Conservation (phyloP, 2,888 invertebrate genomes). For the Microdon myrmicae region DNA sequence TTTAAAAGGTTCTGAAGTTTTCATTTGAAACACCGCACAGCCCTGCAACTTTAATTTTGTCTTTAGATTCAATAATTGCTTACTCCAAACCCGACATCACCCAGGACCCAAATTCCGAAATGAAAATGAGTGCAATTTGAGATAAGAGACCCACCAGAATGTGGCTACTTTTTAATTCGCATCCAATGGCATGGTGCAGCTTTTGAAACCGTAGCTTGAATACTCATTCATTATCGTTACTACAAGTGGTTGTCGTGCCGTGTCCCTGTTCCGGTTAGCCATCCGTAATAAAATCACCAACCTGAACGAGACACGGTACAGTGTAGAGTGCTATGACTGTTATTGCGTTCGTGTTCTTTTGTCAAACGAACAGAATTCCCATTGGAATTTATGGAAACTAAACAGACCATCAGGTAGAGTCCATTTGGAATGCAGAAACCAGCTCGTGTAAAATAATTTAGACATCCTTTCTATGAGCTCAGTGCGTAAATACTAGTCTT, state of each 20-base stretch:
- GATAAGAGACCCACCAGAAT: constrained; percentile 9
- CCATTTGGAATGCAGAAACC: too few species aligned
- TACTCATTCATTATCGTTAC: constrained; percentile 36
- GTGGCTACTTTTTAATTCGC: neutral
- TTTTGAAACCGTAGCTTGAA: constrained; percentile 19
- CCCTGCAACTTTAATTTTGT: too few species aligned
- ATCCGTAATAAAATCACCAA: constrained; percentile 15
- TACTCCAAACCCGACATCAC: too few species aligned
- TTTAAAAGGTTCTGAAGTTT: constrained; percentile 9
- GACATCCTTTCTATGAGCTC: too few species aligned
- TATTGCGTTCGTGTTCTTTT: constrained; percentile 11
- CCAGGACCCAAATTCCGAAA: too few species aligned
- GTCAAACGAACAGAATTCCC: too few species aligned
- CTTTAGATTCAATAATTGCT: too few species aligned
- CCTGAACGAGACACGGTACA: constrained; percentile 17
- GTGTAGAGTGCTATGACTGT: constrained; percentile 6
- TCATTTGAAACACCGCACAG: too few species aligned
- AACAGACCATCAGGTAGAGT: too few species aligned
- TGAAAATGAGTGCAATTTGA: constrained; percentile 22
- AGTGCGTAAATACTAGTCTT: too few species aligned
- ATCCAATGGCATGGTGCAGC: constrained; percentile 1
- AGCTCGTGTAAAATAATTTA: too few species aligned
- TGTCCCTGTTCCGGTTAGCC: constrained; percentile 26
- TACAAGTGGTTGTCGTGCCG: constrained; percentile 22
- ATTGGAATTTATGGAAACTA: too few species aligned